phyloP scores from a whole-genome alignment of 2,113 vertebrate species.

The Phainopepla nitens region DNA sequence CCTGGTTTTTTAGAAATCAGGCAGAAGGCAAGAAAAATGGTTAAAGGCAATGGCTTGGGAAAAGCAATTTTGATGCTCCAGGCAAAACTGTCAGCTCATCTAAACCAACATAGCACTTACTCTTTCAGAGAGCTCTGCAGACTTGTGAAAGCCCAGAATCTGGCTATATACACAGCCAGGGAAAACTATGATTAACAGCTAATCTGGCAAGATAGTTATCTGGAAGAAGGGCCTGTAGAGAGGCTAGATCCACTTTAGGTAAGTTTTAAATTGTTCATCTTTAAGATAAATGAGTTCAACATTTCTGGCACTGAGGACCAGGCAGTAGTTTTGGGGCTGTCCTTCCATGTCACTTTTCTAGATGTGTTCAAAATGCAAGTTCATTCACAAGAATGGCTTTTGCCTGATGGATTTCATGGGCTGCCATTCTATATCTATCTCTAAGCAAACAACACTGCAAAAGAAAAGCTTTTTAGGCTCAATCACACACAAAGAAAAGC shows the following conservation, averaged over 20 bases:
- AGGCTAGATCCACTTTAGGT: not conserved
- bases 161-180: not conserved
- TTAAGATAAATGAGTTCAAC: not conserved
- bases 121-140: not conserved
- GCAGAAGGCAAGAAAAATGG: not conserved
- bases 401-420: not conserved
- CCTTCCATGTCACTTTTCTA: not conserved
- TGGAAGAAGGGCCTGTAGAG: not conserved
- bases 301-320: not conserved
- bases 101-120: not conserved
- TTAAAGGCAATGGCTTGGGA: not conserved
- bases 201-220: not conserved
- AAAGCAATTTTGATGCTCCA: not conserved
- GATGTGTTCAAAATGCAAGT: rapidly evolving
- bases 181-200: not conserved
- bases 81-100: not conserved
- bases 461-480: not conserved
- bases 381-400: not conserved
- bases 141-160: not conserved
- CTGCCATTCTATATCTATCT: rapidly evolving
- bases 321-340: not conserved
- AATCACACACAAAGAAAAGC: not conserved
- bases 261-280: not conserved
- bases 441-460: not conserved
- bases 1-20: not conserved